Base-by-base conservation (phyloP, 2,888 invertebrate genomes). In the Deroplatys truncata region DNA sequence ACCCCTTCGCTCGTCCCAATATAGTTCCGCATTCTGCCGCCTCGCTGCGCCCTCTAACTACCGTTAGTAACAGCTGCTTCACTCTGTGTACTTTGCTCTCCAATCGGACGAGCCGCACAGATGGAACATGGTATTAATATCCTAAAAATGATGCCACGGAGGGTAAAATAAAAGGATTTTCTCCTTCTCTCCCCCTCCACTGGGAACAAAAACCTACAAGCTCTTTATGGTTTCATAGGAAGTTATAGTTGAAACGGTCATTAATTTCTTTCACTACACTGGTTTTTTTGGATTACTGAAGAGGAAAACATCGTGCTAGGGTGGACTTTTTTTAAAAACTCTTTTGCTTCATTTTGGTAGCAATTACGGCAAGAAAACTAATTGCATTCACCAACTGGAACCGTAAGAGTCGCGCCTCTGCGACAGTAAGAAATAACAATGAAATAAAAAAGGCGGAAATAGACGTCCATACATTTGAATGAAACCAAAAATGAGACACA, bases 81-180 rank as follows among this genome's bases (percentile, higher is more conserved):
- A 20, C 56, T 72, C 56, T 72, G 56, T 72, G 56, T 72, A 72
- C 56, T 72, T 72, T 72, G 56, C 56, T 72, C 56, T 72, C 56
- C 56, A 72, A 72, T 72, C 56, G 56, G 56, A 72, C 56, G 20
- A 72, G 56, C 56, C 9, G 56, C 56, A 72, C 86, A 86, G 86
- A 86, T 86, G 86, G 82, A 86, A 31, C 56, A 56, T 29, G 31
- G 49, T 86, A 86, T 86, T 86, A 86, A 85, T 86, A 72, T 86
- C 56, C 72, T 82, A 82, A 86, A 86, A 82, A 86, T 82, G 86
- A 86, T 86, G 82, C 82, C 56, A 85, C 72, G 16, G 82, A 28
- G 86, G 86, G 29, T 72, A 82, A 86, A 86, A 86, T 86, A 86
- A 85, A 85, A 82, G 82, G 82, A 29, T 29, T 82, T 31, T 82